phyloP scores from a whole-genome alignment of 1,140 invertebrate species.

The Cyclargus thomasi region DNA sequence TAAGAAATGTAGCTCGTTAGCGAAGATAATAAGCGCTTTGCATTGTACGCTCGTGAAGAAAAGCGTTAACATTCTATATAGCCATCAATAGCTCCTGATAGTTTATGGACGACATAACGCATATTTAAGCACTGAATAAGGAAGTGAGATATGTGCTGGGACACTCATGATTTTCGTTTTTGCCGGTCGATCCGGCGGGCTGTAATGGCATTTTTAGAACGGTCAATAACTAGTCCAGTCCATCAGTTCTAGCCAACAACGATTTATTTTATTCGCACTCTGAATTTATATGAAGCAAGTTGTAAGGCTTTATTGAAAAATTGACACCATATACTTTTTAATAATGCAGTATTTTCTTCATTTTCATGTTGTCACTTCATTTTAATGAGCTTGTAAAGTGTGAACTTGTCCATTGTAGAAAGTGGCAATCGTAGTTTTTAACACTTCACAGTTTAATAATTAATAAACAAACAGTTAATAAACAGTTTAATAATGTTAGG shows the following conservation, averaged over 20 bases:
- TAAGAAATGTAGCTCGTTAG: constrained; percentile 67
- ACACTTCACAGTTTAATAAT: too few relatives aligned
- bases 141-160: constrained; percentile 30
- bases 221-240: constrained; percentile 11
- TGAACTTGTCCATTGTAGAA: too few relatives aligned
- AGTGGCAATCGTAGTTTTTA: too few relatives aligned
- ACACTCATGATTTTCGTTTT: constrained; percentile 25
- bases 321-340: background rate
- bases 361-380: background rate
- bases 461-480: too few relatives aligned
- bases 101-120: constrained; percentile 28
- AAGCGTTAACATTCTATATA: constrained; percentile 31
- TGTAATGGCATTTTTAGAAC: background rate
- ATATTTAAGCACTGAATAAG: constrained; percentile 36
- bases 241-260: background rate
- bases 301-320: background rate
- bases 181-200: constrained; percentile 8
- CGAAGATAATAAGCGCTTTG: constrained; percentile 54
- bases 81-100: constrained; percentile 16
- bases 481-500: too few relatives aligned
- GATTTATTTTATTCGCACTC: background rate
- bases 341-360: background rate
- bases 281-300: background rate
- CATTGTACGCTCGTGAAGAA: constrained; percentile 47
- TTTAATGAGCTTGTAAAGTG: background rate